Conservation (phyloP, 2,888 invertebrate genomes). For the Carcina quercana region DNA sequence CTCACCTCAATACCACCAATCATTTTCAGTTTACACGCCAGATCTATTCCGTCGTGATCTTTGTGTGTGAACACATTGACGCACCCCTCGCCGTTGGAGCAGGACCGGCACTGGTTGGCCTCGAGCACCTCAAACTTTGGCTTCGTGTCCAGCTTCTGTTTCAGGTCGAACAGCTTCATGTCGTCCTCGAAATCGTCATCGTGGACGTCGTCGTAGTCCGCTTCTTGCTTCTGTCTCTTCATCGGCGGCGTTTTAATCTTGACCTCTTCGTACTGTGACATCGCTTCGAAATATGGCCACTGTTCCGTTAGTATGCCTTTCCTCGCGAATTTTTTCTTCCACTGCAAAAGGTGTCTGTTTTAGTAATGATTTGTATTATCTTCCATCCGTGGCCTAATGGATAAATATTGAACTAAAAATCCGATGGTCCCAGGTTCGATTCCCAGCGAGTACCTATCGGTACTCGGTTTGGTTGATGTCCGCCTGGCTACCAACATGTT, state of each 20-base stretch:
- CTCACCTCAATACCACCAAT: conserved; percentile 54
- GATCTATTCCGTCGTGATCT: conserved; percentile 39
- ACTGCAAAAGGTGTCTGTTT: conserved; percentile 34
- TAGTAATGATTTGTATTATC: neutral
- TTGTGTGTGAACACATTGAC: conserved; percentile 43
- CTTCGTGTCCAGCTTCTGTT: conserved; percentile 40
- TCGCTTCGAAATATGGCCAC: conserved; percentile 58
- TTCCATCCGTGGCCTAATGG: neutral
- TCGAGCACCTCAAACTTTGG: conserved; percentile 36
- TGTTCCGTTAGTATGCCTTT: conserved; percentile 58
- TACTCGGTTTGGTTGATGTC: no score
- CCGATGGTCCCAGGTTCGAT: no score
- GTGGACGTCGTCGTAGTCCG: conserved; percentile 20
- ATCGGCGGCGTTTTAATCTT: conserved; percentile 23
- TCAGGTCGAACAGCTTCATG: conserved; percentile 54
- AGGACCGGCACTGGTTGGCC: conserved; percentile 42
- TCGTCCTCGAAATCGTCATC: conserved; percentile 54
- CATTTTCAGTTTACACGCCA: conserved; percentile 45
- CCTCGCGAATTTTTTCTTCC: conserved; percentile 60
- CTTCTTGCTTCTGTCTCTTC: conserved; percentile 22
- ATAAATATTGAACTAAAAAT: no score
- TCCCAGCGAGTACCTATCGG: no score
- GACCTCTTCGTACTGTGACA: conserved; percentile 37
- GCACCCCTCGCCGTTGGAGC: conserved; percentile 39
- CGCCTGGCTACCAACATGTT: no score